Conservation (phyloP, 2,888 invertebrate species). For the Hypolimnas misippus region DNA sequence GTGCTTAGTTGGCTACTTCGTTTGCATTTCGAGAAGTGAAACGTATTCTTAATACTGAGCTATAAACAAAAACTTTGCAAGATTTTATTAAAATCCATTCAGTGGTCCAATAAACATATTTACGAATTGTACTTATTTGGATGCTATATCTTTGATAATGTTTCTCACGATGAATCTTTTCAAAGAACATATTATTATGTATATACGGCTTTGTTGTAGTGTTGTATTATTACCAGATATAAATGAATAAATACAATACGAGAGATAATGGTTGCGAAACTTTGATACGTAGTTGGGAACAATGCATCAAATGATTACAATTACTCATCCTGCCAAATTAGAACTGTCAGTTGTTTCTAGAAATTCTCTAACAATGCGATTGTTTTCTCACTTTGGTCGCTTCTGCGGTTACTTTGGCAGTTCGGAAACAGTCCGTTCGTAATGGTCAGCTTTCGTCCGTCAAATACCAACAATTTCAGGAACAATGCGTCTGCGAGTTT, state of each 20-base stretch:
- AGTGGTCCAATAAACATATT: no score
- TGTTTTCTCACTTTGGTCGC: slow-evolving; percentile 55
- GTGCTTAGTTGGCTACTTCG: no score
- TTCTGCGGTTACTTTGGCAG: slow-evolving; percentile 57
- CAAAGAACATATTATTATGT: neutral
- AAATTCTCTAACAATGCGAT: slow-evolving; percentile 56
- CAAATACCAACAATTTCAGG: slow-evolving; percentile 62
- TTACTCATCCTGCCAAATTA: slow-evolving; percentile 68
- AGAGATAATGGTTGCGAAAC: slow-evolving; percentile 1
- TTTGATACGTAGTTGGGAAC: slow-evolving; percentile 31
- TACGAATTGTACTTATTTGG: no score
- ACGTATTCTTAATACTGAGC: no score
- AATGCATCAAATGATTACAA: slow-evolving; percentile 55
- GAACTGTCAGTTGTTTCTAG: slow-evolving; percentile 54
- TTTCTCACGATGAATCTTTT: no score
- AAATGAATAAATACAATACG: neutral
- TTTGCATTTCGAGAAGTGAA: no score
- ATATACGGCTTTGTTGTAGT: neutral
- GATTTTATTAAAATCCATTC: no score
- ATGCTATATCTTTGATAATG: no score
- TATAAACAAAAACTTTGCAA: neutral
- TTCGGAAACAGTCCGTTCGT: slow-evolving; percentile 61
- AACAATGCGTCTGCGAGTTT: slow-evolving; percentile 52
- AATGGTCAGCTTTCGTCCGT: slow-evolving; percentile 76
- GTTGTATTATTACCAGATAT: no score